Evolutionary conservation across 2,797 vertebrate genomes (phyloP), one percentile per base, ranked within the genome.

Genomic region (Gallinago solitaria): DNA sequence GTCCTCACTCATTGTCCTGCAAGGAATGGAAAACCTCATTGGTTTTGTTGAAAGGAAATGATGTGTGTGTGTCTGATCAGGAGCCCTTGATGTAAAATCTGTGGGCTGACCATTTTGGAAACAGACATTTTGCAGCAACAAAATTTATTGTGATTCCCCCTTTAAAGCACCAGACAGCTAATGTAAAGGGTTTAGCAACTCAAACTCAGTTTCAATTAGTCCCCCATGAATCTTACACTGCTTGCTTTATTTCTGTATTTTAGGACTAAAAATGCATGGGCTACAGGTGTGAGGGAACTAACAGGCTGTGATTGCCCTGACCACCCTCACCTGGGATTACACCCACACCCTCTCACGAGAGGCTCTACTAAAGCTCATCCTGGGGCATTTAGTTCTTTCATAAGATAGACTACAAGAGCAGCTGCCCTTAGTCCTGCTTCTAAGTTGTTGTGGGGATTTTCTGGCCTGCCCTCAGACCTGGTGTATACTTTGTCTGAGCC

Each of bases 401-500:
- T 24, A 11, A 33, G 12, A 6, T 9, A 3, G 9, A 1, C 6
- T 70, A 3, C 0, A 7, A 14, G 33, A 20, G 5, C 2, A 0
- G 4, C 4, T 79, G 10, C 4, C 1, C 5, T 16, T 12, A 8
- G 13, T 14, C 3, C 23, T 63, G 19, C 16, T 64, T 16, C 8
- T n/a, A 39, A 5, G 6, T 8, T 39, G 7, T 6, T 59, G 11
- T 8, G 30, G 6, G 25, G 4, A 0, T 54, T 30, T 47, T 1
- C 6, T 48, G 6, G 35, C 16, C 25, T 78, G n/a, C 9, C 0
- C 1, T 48, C 4, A 51, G 73, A 8, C 0, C 0, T 28, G 32
- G 8, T 0, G 0, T 6, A 2, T 57, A 18, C 0, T 0, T 4
- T 54, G 10, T 9, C 7, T 78, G 23, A 12, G 77, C 8, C 21